Percentiles rank a stretch among this genome's conserved stretches.
These are phyloP conservation scores for Epizoanthus ramosus DNA, from an alignment of 92 coral and sea anemone species.

Conservation along the genomic window DNA sequence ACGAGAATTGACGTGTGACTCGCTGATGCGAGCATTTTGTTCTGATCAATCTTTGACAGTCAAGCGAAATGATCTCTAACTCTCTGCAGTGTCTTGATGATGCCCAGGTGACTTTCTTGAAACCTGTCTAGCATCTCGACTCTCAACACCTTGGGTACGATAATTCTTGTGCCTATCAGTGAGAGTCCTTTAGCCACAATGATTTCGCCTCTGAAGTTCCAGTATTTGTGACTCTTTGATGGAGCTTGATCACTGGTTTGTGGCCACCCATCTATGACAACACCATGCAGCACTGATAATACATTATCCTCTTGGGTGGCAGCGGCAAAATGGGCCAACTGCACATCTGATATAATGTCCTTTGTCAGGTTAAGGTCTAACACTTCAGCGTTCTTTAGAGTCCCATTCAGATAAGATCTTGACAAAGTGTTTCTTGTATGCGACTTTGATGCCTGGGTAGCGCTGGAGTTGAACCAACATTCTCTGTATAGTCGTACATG, in stretches of 20 bases:
- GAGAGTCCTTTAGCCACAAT: neutral
- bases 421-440: neutral
- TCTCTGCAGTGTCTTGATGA: neutral
- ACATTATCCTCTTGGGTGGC: neutral
- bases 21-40: too few relatives aligned
- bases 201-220: neutral
- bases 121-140: neutral
- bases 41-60: too few relatives aligned
- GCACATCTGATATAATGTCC: too few relatives aligned
- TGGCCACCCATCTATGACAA: constrained; percentile 11
- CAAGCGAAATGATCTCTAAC: too few relatives aligned
- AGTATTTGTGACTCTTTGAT: neutral
- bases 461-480: neutral
- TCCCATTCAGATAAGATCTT: neutral
- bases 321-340: too few relatives aligned
- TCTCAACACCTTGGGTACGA: constrained; percentile 6
- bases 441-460: neutral
- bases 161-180: neutral
- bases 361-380: neutral
- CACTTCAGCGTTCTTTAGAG: neutral
- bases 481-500: neutral
- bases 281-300: neutral
- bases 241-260: neutral
- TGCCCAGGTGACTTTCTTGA: neutral
- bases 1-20: too few relatives aligned